Conservation (phyloP, 2,888 invertebrate species). For the Xanthia togata region DNA sequence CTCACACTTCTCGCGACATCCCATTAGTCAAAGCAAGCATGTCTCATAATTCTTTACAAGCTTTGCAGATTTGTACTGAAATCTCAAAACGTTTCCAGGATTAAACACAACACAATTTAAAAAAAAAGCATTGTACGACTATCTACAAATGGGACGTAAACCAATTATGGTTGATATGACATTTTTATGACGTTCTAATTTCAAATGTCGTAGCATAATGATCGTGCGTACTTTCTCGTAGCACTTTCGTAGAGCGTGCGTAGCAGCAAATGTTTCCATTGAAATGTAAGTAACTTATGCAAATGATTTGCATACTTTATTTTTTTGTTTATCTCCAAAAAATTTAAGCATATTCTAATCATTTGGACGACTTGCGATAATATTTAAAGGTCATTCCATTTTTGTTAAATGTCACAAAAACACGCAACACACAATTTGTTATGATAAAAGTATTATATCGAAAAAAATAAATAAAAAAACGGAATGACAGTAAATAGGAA, state of each 20-base stretch:
- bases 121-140: background rate
- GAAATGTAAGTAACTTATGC: background rate
- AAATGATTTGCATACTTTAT: too few relatives aligned
- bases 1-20: background rate
- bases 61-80: constrained; percentile 4
- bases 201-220: constrained; percentile 37
- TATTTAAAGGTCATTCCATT: constrained; percentile 17
- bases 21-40: constrained; percentile 7
- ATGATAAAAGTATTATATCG: background rate
- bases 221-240: constrained; percentile 33
- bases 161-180: constrained; percentile 5
- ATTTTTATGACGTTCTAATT: constrained; percentile 2
- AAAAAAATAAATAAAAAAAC: background rate
- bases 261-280: constrained; percentile 17
- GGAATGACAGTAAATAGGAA: background rate
- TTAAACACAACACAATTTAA: background rate
- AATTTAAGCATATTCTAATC: constrained; percentile 13
- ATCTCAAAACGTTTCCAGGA: background rate
- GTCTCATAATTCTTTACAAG: constrained; percentile 15
- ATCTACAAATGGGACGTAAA: background rate
- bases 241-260: constrained; percentile 52
- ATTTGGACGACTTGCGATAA: background rate
- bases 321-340: too few relatives aligned
- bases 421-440: background rate
- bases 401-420: constrained; percentile 3